Evolutionary conservation across 2,888 invertebrate genomes (phyloP), one percentile per base, ranked within the genome.

Genomic region (Parasteatoda lunata): DNA sequence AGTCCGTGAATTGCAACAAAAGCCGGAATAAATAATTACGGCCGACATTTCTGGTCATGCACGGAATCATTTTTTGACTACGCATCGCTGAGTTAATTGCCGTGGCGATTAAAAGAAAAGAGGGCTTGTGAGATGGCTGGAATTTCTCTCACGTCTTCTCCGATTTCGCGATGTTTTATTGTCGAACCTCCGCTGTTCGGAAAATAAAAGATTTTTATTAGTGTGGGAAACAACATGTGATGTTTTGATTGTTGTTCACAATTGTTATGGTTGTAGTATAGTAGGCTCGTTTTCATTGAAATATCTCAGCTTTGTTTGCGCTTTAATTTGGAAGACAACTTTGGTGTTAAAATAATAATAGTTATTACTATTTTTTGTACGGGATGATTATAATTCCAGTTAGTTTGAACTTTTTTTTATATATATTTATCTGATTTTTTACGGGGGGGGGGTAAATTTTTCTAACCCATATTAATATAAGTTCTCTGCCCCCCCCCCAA

Each of bases 21-120:
- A 81, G 48, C 15, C 48, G 51, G 59, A 66, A 66, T 59, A 59
- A 59, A 59, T 84, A 64, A 72, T 84, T 70, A 84, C 77, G 72
- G 76, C 72, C 77, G 71, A 71, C 71, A 77, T 84, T 84, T 81
- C 52, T 77, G 69, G 77, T 77, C 83, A 84, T 77, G 83, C 83
- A 84, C 83, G 77, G 66, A 66, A 66, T 51, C 59, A 48, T 70
- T 72, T 52, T 30, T 30, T 45, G 15, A 49, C 72, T 65, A 80
- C 48, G 72, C 52, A 65, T 84, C 65, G 72, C 15, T 77, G 51
- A 66, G 69, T 77, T 69, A 75, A 81, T 81, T 48, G 75, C 68
- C 54, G 30, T 59, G 15, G 11, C 75, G 75, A 81, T 75, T 81
- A 75, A 80, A 48, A 51, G 49, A 65, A n/a, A 70, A n/a, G 49